Evolutionary conservation across 2,888 invertebrate genomes (phyloP), one percentile per base, ranked within the genome.

Genomic region (Polylopha cassiicola): DNA sequence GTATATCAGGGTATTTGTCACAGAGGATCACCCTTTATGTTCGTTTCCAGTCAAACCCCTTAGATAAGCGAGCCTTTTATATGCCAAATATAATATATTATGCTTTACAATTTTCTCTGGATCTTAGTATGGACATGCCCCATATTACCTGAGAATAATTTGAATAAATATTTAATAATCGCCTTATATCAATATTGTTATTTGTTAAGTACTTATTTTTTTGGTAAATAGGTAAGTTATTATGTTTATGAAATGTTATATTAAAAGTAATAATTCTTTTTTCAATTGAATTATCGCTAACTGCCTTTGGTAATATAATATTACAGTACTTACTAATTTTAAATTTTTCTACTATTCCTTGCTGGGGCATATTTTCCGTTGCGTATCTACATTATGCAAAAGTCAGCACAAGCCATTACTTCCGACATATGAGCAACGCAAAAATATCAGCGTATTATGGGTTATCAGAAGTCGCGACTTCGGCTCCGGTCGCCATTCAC

Each of bases 81-180:
- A 85, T 82, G 85, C 81, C 85, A 82, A 85, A 85, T 85, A 85
- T 85, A 84, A 85, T 84, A 85, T 85, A 85, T 85, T 84, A 82
- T 84, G 81, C 78, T 81, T 81, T 82, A 74, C 80, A 81, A 81
- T 79, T 78, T 77, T 64, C 50, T 37, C 50, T 58, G 52, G 57
- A 70, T 61, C 49, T 42, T 73, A 64, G 47, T 48, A 46, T 79
- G 74, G 84, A 82, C 58, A 65, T 48, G 55, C 10, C 26, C n/a
- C 2, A 1, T 9, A 26, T 9, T 7, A 11, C 3, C 7, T 26
- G 13, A 11, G 3, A 7, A 11, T 26, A n/a, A n/a, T n/a, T n/a
- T 16, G 6, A 4, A 27, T 15, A 37, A 23, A 13, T 3, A 22
- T n/a, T n/a, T n/a, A n/a, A n/a, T n/a, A n/a, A n/a, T n/a, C n/a